Evolutionary conservation across 2,797 vertebrate genomes (phyloP).

Genomic region (Trichosurus vulpecula): DNA sequence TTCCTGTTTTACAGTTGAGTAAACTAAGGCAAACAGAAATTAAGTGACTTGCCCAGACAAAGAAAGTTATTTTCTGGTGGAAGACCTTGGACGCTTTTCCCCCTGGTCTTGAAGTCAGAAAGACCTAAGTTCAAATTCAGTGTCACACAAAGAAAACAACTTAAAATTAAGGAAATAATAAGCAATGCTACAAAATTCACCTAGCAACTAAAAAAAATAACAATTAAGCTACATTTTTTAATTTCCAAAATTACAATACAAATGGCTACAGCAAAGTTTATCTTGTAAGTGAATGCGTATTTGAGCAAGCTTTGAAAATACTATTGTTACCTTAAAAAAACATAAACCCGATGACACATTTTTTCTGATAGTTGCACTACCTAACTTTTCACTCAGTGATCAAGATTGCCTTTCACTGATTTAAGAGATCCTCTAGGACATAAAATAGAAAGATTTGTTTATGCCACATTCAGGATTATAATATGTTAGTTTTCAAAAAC

Average conservation of each 20-base stretch:
- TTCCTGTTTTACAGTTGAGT: constrained; percentile 14
- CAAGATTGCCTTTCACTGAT: not conserved
- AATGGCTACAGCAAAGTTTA: not conserved
- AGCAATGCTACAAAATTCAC: too few relatives aligned
- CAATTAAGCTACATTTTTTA: not conserved
- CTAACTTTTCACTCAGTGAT: not conserved
- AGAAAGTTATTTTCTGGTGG: not conserved
- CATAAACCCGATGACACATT: too few relatives aligned
- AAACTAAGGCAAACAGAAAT: not conserved
- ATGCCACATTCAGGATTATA: not conserved
- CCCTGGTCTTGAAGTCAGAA: too few relatives aligned
- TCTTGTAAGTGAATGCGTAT: not conserved
- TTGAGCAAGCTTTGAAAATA: not conserved
- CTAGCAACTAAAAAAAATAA: too few relatives aligned
- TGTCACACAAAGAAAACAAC: too few relatives aligned
- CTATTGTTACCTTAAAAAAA: not conserved
- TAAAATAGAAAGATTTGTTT: not conserved
- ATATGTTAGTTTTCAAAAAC: not conserved
- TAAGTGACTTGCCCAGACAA: constrained; percentile 20
- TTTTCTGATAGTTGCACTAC: not conserved
- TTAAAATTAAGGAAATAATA: too few relatives aligned
- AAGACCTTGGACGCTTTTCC: too few relatives aligned
- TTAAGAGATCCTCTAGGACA: not conserved
- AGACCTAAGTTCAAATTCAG: too few relatives aligned
- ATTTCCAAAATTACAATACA: not conserved